Evolutionary conservation across 2,888 invertebrate genomes (phyloP).

Genomic region (Zootermopsis nevadensis): DNA sequence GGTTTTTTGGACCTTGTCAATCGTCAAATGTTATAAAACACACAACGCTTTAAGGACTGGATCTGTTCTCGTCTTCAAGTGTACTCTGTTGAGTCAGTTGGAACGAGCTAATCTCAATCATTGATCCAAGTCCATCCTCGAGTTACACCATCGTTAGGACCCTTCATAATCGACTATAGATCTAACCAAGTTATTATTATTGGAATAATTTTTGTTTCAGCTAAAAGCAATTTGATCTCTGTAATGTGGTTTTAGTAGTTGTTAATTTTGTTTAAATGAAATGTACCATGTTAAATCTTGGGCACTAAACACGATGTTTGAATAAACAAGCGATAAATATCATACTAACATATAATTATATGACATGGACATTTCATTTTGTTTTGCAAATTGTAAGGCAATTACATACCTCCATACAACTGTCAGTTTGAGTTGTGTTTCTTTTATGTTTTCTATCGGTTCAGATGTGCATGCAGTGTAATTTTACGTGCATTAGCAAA

Average conservation of each 20-base stretch:
- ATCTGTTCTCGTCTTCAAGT: too few species aligned
- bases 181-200: neutral
- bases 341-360: neutral
- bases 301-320: neutral
- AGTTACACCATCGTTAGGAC: too few species aligned
- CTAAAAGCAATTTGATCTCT: neutral
- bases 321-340: neutral
- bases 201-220: neutral
- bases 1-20: too few species aligned
- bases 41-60: too few species aligned
- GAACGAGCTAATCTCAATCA: too few species aligned
- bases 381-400: neutral
- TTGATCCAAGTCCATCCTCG: too few species aligned
- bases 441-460: neutral
- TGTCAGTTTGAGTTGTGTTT: neutral
- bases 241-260: neutral
- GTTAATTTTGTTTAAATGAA: neutral
- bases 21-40: too few species aligned
- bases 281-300: neutral
- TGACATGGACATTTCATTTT: neutral
- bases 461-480: constrained; percentile 10
- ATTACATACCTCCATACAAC: constrained; percentile 7
- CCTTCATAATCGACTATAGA: too few species aligned
- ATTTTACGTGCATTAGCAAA: constrained; percentile 26
- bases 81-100: too few species aligned